Evolutionary conservation across 92 coral and sea anemone species (phyloP).

Genomic region (Meandrina meandrites): DNA sequence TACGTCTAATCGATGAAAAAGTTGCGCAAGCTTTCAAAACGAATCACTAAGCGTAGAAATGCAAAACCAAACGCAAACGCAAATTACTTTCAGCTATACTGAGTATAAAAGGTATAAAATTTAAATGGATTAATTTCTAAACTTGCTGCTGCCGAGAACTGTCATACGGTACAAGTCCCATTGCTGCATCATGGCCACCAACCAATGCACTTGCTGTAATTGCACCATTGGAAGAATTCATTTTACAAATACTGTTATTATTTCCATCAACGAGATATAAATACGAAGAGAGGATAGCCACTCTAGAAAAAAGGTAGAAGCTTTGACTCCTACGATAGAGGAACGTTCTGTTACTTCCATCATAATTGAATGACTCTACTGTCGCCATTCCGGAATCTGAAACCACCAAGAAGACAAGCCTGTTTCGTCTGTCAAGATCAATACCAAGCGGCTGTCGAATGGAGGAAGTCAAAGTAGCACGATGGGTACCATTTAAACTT

Average conservation of each 20-base stretch:
- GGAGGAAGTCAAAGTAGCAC: slow-evolving; percentile 22
- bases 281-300: slow-evolving; percentile 22
- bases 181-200: neutral
- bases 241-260: slow-evolving; percentile 1
- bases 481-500: slow-evolving; percentile 54
- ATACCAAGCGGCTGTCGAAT: slow-evolving; percentile 63
- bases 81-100: too few species aligned
- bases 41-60: too few species aligned
- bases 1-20: too few species aligned
- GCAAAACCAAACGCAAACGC: too few species aligned
- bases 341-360: slow-evolving; percentile 40
- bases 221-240: slow-evolving; percentile 20
- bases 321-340: neutral
- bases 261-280: slow-evolving; percentile 54
- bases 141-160: slow-evolving; percentile 54
- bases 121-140: neutral
- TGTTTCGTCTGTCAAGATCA: slow-evolving; percentile 33
- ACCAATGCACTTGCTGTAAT: neutral
- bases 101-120: too few species aligned
- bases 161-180: slow-evolving; percentile 54
- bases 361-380: slow-evolving; percentile 55
- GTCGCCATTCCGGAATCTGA: slow-evolving; percentile 19
- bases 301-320: slow-evolving; percentile 34
- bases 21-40: too few species aligned
- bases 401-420: slow-evolving; percentile 57